Evolutionary conservation across 2,113 vertebrate genomes (phyloP).

Genomic region (Neopipo cinnamomea): DNA sequence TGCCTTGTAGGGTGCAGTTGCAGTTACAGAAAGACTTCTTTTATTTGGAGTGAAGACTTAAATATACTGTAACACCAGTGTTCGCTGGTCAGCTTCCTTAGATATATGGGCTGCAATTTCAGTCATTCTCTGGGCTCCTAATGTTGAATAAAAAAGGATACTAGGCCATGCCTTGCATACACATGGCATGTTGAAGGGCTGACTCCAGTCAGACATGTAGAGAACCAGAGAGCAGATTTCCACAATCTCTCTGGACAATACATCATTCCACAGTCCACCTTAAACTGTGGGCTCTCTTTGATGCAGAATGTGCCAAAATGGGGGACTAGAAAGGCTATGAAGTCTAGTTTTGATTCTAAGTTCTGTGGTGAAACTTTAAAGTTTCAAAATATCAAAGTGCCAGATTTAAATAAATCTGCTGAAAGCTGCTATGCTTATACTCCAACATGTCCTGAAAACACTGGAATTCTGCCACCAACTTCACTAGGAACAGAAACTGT

Average conservation of each 20-base stretch:
- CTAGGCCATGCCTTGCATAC: not conserved
- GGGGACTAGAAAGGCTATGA: not conserved
- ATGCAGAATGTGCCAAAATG: not conserved
- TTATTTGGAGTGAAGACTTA: not conserved
- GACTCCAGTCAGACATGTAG: not conserved
- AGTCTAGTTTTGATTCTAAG: not conserved
- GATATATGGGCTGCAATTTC: not conserved
- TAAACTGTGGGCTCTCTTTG: not conserved
- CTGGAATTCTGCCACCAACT: not conserved
- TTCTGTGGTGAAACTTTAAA: not conserved
- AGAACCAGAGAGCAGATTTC: not conserved
- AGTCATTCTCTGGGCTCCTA: not conserved
- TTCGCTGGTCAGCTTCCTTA: not conserved
- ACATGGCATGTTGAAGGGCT: not conserved
- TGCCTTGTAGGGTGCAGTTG: not conserved
- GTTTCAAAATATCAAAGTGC: not conserved
- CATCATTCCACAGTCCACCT: not conserved
- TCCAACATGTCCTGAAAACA: not conserved
- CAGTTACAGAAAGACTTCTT: not conserved
- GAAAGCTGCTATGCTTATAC: not conserved
- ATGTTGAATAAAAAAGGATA: not conserved
- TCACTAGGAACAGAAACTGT: not conserved
- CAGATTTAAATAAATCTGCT: not conserved
- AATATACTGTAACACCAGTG: not conserved
- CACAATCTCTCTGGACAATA: not conserved